Evolutionary conservation across 2,797 vertebrate genomes (phyloP).

Genomic region (Eurystomus glaucurus): DNA sequence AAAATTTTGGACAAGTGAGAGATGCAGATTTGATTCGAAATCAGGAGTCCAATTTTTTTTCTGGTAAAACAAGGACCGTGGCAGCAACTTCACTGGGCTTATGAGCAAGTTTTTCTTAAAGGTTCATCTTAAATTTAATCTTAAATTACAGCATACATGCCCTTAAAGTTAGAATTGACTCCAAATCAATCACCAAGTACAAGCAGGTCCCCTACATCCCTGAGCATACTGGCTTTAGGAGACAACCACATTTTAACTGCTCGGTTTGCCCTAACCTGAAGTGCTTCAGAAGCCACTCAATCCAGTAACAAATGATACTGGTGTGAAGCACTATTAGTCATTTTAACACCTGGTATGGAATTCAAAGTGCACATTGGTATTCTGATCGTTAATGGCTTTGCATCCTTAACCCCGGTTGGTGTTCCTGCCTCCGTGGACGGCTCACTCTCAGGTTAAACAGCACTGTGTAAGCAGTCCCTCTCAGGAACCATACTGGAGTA

Average conservation of each 20-base stretch:
- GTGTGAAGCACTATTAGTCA: neutral
- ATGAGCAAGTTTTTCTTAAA: too few relatives aligned
- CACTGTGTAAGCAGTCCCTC: neutral
- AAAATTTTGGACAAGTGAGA: too few relatives aligned
- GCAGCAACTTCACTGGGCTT: too few relatives aligned
- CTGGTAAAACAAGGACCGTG: too few relatives aligned
- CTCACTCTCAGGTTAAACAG: neutral
- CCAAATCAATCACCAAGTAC: neutral
- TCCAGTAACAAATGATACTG: neutral
- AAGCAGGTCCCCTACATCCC: neutral
- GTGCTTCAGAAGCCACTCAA: neutral
- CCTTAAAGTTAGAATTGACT: neutral
- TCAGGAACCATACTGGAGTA: neutral
- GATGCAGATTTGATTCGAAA: too few relatives aligned
- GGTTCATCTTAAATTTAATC: neutral
- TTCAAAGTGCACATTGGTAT: fast-evolving
- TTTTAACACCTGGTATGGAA: neutral
- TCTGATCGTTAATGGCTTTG: neutral
- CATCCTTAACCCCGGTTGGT: neutral
- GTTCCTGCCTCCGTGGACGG: neutral
- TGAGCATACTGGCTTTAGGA: neutral
- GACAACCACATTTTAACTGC: neutral
- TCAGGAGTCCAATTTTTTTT: too few relatives aligned
- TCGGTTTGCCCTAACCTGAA: neutral
- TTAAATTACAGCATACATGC: neutral